A percentile compares a stretch with the other conserved stretches of the same genome.
phyloP scores from a whole-genome alignment of 2,113 vertebrate species.

The Cryptotis parvus region DNA sequence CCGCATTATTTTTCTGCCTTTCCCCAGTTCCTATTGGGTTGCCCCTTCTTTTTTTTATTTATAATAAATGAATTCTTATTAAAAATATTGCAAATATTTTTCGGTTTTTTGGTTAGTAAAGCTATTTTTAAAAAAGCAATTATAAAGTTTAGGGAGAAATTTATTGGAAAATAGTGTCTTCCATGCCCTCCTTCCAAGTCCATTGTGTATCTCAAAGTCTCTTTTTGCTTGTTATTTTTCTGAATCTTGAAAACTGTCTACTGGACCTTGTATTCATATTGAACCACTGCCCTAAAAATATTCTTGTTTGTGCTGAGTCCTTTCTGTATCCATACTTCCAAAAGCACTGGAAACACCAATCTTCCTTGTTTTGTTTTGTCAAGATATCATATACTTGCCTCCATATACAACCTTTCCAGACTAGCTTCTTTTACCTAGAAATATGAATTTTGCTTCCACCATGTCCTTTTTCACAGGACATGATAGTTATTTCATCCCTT shows the following conservation, averaged over 20 bases:
- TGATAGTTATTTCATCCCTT: too few species aligned
- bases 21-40: background rate
- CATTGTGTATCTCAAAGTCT: background rate
- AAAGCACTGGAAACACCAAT: background rate
- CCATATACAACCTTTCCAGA: too few species aligned
- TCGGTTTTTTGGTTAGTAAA: background rate
- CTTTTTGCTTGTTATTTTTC: too few species aligned
- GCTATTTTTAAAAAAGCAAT: background rate
- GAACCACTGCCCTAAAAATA: background rate
- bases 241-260: background rate
- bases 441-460: background rate
- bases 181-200: background rate
- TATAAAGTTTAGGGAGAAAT: background rate
- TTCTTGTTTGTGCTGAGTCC: too few species aligned
- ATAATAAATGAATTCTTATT: background rate
- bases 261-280: background rate
- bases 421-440: too few species aligned
- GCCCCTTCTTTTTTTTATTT: background rate
- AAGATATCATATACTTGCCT: too few species aligned
- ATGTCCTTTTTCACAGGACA: background rate
- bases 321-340: too few species aligned
- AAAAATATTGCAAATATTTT: background rate
- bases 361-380: too few species aligned
- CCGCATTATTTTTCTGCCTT: background rate
- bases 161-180: background rate